Evolutionary conservation across 1,140 invertebrate species (phyloP), one percentile per base, ranked within the genome.

Genomic region (Platorchestia sp.): DNA sequence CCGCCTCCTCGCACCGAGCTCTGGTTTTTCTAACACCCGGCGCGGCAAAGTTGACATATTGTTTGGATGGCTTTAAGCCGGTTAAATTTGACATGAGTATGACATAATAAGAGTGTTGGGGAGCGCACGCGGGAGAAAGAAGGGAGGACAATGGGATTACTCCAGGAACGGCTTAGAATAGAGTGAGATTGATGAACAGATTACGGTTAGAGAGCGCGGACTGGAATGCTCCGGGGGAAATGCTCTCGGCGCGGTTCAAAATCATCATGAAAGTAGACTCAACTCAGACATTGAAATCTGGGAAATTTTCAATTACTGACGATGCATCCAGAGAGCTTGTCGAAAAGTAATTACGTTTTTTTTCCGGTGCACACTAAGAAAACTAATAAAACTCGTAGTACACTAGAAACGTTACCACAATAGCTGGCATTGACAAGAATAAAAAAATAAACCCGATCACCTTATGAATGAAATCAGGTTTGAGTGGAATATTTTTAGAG

Each of bases 41-140:
- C 91, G 41, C 45, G 45, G 91, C 91, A 45, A 93, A 93, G 44
- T 93, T 93, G 91, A 93, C 91, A 93, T 93, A 93, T 93, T 93
- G 91, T 93, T 93, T 93, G 91, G 91, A 93, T 93, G 91, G 91
- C 91, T 93, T 93, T 93, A 93, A 93, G 91, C 91, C 91, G 91
- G 91, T 93, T 93, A 93, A 93, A 93, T 93, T 93, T 93, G 91
- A 93, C 91, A 44, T 93, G 45, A 93, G 91, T 93, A 93, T 93
- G 91, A 93, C 91, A 93, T 93, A 93, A 93, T 93, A 93, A 93
- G 91, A 45, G 91, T 45, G 91, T 47, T 47, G 91, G 91, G 91
- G 91, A 93, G 91, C 45, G 91, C 91, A 44, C 43, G 43, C 36
- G 45, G 44, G 91, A 45, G 91, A 93, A 44, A 90, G 87, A 42